Base-by-base conservation (phyloP, 1,140 invertebrate species). In the Amyelois transitella region DNA sequence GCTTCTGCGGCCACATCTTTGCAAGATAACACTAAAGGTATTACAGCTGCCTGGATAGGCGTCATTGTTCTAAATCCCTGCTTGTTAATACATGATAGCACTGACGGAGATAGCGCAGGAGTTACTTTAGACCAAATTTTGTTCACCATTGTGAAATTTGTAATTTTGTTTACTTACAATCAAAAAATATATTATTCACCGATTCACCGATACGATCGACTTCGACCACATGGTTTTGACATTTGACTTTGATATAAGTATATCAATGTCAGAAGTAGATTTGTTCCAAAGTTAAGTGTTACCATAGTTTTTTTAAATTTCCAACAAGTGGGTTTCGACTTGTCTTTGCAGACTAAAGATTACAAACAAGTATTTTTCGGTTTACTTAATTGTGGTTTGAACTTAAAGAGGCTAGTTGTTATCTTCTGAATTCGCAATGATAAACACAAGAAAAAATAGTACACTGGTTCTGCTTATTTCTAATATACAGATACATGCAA, bases 1-100 rank as follows among this genome's bases (percentile, higher is more conserved):
- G 98, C 98, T 89, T 99, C 97, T 5, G 94, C 97, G 3, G 95
- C 96, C n/a, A 99, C 96, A 91, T 99, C 98, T 89, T 98, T 98
- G 56, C 95, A 94, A 22, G 91, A 92, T 17, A 99, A 74, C 53
- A 99, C 90, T 43, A 97, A 83, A n/a, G 97, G 97, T 74, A 99
- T 99, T 59, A 95, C 94, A 2, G 96, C 94, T 18, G 95, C 94
- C 91, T 98, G 89, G 18, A 86, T 84, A 0, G 85, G 82, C 17
- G 82, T 88, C 81, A 86, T 85, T 10, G 60, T 52, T 38, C 66
- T 70, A 51, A 86, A 88, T 14, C 75, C 75, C 50, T 85, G 82
- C 53, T 83, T 85, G 6, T 72, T 63, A 6, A 88, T 80, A 49
- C 80, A 86, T 24, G 66, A 79, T 38, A 86, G 53, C 10, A 84